phyloP scores from a whole-genome alignment of 1,140 invertebrate genomes.

The Gryon sp. region DNA sequence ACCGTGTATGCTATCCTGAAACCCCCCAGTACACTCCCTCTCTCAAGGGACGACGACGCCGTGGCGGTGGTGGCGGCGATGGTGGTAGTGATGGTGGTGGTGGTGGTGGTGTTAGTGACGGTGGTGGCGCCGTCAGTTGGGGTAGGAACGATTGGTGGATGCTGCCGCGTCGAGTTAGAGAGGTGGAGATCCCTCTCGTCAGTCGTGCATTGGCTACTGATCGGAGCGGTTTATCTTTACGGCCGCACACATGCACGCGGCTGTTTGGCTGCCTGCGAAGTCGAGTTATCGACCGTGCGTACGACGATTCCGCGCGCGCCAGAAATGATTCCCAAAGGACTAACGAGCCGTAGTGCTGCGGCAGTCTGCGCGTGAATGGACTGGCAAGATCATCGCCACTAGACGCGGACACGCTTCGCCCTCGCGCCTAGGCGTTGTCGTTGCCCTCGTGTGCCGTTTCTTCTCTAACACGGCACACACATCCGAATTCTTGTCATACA shows the following conservation, averaged over 20 bases:
- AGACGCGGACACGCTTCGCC: slow-evolving; percentile 22
- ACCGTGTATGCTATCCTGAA: slow-evolving; percentile 62
- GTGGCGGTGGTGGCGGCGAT: slow-evolving; percentile 21
- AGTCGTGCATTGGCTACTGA: slow-evolving; percentile 75
- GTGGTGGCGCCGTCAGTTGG: slow-evolving; percentile 64
- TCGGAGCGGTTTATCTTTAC: slow-evolving; percentile 57
- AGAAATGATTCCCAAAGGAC: slow-evolving; percentile 61
- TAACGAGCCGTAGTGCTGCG: slow-evolving; percentile 52
- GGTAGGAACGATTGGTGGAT: slow-evolving; percentile 74
- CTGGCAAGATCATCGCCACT: slow-evolving; percentile 41
- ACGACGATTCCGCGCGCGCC: slow-evolving; percentile 56
- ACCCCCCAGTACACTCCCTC: slow-evolving; percentile 52
- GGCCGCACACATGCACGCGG: slow-evolving; percentile 45
- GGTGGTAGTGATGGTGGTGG: slow-evolving; percentile 21
- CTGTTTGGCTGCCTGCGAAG: slow-evolving; percentile 45
- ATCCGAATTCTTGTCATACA: too few species aligned
- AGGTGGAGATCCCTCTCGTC: slow-evolving; percentile 74
- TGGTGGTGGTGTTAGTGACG: slow-evolving; percentile 49
- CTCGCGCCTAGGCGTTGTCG: slow-evolving; percentile 57
- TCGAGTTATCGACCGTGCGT: slow-evolving; percentile 59
- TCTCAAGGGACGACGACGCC: slow-evolving; percentile 56
- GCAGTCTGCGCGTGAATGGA: slow-evolving; percentile 52
- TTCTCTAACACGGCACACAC: not conserved
- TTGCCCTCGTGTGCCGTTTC: not conserved
- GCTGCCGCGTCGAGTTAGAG: slow-evolving; percentile 74